A percentile compares a stretch with the other conserved stretches of the same genome.
phyloP scores from a whole-genome alignment of 2,888 invertebrate genomes.

The Nudaria mundana region DNA sequence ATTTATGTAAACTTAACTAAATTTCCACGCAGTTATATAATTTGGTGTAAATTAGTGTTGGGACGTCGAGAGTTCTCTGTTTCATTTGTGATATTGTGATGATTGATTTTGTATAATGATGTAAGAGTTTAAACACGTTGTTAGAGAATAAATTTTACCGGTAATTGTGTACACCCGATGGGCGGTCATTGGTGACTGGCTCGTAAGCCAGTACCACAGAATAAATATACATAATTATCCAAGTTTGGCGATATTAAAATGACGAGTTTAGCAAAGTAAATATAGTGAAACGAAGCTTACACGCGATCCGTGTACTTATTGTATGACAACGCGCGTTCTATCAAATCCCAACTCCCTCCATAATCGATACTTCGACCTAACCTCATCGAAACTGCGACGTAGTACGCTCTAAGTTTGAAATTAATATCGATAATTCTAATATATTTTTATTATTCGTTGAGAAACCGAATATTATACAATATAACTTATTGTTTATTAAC shows the following conservation, averaged over 20 bases:
- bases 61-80: slow-evolving; percentile 52
- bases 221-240: too few species aligned
- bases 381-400: background rate
- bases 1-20: slow-evolving; percentile 31
- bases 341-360: background rate
- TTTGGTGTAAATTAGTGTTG: slow-evolving; percentile 28
- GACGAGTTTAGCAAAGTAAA: too few species aligned
- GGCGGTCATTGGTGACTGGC: slow-evolving; percentile 18
- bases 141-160: slow-evolving; percentile 68
- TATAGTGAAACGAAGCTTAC: background rate
- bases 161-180: slow-evolving; percentile 58
- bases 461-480: background rate
- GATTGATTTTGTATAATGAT: slow-evolving; percentile 70
- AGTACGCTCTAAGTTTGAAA: background rate
- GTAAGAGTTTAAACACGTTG: slow-evolving; percentile 75
- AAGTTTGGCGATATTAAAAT: too few species aligned
- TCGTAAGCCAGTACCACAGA: slow-evolving; percentile 4
- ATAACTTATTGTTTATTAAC: background rate
- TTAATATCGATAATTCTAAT: background rate
- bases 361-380: background rate
- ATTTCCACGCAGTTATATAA: slow-evolving; percentile 29
- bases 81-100: slow-evolving; percentile 77
- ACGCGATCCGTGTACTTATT: background rate
- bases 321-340: background rate
- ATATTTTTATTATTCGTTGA: background rate